phyloP scores from a whole-genome alignment of 2,797 vertebrate genomes.

The Ciconia nigra region DNA sequence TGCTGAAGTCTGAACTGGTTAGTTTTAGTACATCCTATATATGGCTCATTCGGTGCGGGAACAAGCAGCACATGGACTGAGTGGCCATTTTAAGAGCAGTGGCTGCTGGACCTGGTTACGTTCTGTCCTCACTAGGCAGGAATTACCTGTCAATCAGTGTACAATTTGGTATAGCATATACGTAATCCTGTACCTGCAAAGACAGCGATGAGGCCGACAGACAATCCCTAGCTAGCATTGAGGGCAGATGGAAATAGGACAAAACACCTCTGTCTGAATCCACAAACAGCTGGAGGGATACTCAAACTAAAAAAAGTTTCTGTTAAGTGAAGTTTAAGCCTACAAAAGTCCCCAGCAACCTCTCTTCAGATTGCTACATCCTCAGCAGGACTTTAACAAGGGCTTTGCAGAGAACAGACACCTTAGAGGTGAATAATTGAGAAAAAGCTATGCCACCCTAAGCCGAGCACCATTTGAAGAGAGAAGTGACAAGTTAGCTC shows the following conservation, averaged over 20 bases:
- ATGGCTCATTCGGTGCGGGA: neutral
- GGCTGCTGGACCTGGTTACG: neutral
- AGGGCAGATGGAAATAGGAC: neutral
- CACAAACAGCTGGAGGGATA: neutral
- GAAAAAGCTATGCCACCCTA: neutral
- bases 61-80: neutral
- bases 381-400: neutral
- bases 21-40: neutral
- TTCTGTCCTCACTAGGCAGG: neutral
- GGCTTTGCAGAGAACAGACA: neutral
- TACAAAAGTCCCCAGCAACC: neutral
- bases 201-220: rapidly evolving
- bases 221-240: neutral
- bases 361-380: neutral
- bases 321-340: neutral
- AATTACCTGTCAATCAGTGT: neutral
- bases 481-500: neutral
- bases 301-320: neutral
- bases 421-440: neutral
- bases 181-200: neutral
- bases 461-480: neutral
- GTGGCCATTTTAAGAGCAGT: neutral
- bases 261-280: neutral
- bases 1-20: neutral
- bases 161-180: neutral